Evolutionary conservation across 2,888 invertebrate genomes (phyloP), one percentile per base, ranked within the genome.

Genomic region (Acleris cristana): DNA sequence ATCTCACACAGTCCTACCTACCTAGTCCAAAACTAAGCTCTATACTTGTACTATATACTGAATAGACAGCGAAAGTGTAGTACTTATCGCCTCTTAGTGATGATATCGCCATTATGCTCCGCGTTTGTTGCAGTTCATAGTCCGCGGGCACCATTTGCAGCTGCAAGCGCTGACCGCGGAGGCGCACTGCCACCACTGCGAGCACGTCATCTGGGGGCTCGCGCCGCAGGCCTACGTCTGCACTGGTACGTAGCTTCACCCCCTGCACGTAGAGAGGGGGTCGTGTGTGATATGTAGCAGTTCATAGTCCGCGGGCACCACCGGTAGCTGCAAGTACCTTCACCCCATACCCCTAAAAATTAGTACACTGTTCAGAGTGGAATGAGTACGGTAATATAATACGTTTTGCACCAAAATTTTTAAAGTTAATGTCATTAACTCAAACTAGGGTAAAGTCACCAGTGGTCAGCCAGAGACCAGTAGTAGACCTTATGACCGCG

Each of bases 141-240:
- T 96, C 59, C 96, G 96, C 81, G 98, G 98, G 40, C 99, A 99
- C 92, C 96, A 97, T 87, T 96, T 99, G 82, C 95, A 96, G 79
- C 95, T 97, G 78, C 96, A 97, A 83, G 97, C 98, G 90, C 96
- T 98, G 92, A 96, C 96, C 83, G 96, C 96, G 73, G 97, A 98
- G 81, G 97, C 97, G 73, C 95, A 96, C 90, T 99, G 99, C 90
- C 97, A 98, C 92, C 96, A 97, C 90, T 99, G 99, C 93, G 96
- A 97, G 82, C 94, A 95, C 83, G 96, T 97, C 74, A 96, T 99
- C 76, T 97, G 98, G 95, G 99, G 99, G 59, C 96, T 99, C 69
- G 98, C 98, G 79, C 98, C 98, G 73, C 99, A 99, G 91, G 99
- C 99, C 66, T 99, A 97, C 94, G 97, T 98, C 82, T 99, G 99